Base-by-base conservation (phyloP, 2,113 vertebrate genomes). In the Tringa solitaria region DNA sequence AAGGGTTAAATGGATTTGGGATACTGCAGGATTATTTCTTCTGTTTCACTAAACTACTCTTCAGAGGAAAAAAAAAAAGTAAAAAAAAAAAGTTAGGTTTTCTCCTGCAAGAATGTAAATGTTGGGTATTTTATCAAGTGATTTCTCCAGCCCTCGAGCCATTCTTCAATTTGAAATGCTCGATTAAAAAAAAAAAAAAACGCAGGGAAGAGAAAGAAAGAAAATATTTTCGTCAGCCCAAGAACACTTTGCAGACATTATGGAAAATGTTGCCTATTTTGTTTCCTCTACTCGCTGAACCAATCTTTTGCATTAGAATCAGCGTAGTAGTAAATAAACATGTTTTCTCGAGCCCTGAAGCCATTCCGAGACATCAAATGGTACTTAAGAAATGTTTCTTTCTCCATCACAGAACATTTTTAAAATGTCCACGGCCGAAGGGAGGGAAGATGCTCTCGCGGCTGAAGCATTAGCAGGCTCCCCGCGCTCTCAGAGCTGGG, bases 371-470 rank as follows among this genome's bases (percentile, higher is more conserved):
- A 92, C 93, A 87, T 96, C 93, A 95, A 95, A 89, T 93, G 92
- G 89, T 96, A 92, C 96, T 95, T 97, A 93, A 77, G 96, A 90
- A 97, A 96, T 35, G 95, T 91, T 96, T 90, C 95, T 96, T 90
- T 89, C 93, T 91, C 95, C 90, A 87, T 92, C 92, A 89, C 53
- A 32, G 94, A 95, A 68, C 84, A 18, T 89, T 95, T 90, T 77
- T 8, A 23, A 74, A 59, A 45, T 4, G 85, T 56, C 81, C 91
- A 6, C 32, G 93, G 86, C 94, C 91, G 84, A 73, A 30, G 87
- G 93, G 87, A 85, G 82, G 65, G 75, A 61, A 76, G 86, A 74
- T 32, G 88, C 72, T 93, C 70, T 59, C 57, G 1, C 7, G 32
- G 5, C 63, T 77, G 84, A 32, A 39, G 90, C 65, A 43, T 85